Percentiles rank a stretch among this genome's conserved stretches.
phyloP scores from a whole-genome alignment of 2,113 vertebrate species.

The Hepsetus odoe region DNA sequence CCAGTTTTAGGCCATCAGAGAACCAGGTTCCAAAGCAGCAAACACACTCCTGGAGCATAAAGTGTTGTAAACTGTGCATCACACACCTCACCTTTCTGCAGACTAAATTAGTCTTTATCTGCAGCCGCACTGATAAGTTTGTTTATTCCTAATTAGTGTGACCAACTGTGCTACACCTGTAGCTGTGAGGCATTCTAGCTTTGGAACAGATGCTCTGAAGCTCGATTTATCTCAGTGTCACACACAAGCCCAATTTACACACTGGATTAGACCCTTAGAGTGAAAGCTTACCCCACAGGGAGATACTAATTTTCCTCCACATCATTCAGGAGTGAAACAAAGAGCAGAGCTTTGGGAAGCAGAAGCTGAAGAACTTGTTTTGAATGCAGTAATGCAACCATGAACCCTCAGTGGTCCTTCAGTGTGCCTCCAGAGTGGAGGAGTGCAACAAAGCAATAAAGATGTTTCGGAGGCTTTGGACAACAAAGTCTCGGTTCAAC shows the following conservation, averaged over 20 bases:
- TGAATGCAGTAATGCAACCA: neutral
- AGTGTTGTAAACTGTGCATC: neutral
- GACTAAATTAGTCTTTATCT: neutral
- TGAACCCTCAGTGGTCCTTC: neutral
- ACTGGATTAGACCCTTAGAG: neutral
- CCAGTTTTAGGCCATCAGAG: too few species aligned
- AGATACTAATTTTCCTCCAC: neutral
- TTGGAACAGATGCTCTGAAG: neutral
- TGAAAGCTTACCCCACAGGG: neutral
- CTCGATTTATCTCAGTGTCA: neutral
- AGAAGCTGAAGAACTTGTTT: neutral
- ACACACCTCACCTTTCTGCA: neutral
- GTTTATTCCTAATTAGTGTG: neutral
- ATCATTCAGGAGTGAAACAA: slow-evolving; percentile 2
- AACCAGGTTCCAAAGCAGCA: too few species aligned
- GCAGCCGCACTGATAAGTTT: neutral
- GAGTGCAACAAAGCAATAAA: too few species aligned
- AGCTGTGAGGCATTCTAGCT: neutral
- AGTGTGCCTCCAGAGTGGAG: too few species aligned
- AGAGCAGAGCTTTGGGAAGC: neutral
- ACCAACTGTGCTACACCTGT: neutral
- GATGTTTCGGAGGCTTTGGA: too few species aligned
- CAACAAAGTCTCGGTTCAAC: too few species aligned
- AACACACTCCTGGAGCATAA: neutral
- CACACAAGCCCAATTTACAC: neutral